Evolutionary conservation across 2,888 invertebrate species (phyloP), one percentile per base, ranked within the genome.

Genomic region (Tetrapedia diversipes): DNA sequence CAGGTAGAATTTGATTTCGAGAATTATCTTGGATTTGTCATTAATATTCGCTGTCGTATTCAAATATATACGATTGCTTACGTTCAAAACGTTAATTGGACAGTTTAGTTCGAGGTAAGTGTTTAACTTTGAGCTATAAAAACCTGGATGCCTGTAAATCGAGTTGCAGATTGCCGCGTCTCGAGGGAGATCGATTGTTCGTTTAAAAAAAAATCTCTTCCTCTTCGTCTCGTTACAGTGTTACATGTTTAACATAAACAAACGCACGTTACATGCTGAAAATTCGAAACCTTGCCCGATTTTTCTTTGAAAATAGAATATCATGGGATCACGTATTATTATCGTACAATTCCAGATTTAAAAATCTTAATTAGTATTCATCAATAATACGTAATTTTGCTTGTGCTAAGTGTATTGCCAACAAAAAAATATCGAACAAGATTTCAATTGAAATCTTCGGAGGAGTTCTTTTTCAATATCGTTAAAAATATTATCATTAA

Each of bases 81-180:
- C 24, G 14, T 59, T n/a, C 27, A 29, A 19, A 32, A 34, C 16
- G 37, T 22, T 10, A 37, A 4, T 34, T 61, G 47, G 60, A 60
- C 60, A 60, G 60, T 45, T 45, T 59, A 41, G 16, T 19, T 59
- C 14, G 27, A 59, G 43, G 59, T 59, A 59, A 43, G 16, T 59
- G n/a, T 22, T 54, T 34, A 14, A 53, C 2, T 37, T 54, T 22
- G 22, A 37, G 54, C 22, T 37, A 45, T n/a, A 45, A 45, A 41
- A 37, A 37, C n/a, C 11, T n/a, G n/a, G 6, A n/a, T n/a, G 41
- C n/a, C 6, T n/a, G n/a, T n/a, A 41, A 41, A 41, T n/a, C 16
- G n/a, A n/a, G 16, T 4, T n/a, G 27, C 51, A 16, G n/a, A 45
- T 32, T 32, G 56, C 10, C 16, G 10, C 8, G 10, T 39, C 39